A percentile compares a stretch with the other conserved stretches of the same genome.
phyloP scores from a whole-genome alignment of 2,888 invertebrate species.

The Thymelicus sylvestris region DNA sequence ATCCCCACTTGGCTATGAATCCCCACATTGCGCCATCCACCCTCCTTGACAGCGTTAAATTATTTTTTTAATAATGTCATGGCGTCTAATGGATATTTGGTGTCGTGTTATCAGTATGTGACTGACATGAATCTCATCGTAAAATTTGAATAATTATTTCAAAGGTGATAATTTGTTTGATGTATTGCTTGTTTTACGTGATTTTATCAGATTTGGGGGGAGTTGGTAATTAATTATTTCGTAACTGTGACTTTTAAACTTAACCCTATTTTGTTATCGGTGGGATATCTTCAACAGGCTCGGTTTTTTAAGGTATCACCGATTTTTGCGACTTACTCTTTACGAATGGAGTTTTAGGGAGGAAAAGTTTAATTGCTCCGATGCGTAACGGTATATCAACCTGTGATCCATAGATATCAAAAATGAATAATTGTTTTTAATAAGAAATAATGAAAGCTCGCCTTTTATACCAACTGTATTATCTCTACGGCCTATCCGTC shows the following conservation, averaged over 20 bases:
- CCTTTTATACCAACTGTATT: no score
- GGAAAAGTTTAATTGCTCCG: no score
- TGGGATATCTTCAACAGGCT: neutral
- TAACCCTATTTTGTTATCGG: neutral
- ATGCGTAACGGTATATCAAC: no score
- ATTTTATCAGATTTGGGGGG: constrained; percentile 9
- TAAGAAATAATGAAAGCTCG: no score
- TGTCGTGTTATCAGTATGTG: neutral
- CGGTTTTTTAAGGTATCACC: neutral
- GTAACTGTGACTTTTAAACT: neutral
- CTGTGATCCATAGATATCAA: no score
- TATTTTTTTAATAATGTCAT: constrained; percentile 2
- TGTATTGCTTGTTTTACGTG: neutral
- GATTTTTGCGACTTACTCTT: neutral
- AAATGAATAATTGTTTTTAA: no score
- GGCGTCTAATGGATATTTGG: neutral
- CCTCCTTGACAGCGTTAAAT: neutral
- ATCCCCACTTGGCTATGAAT: neutral
- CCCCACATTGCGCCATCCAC: no score
- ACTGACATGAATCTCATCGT: neutral
- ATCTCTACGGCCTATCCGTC: no score
- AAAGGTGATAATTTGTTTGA: constrained; percentile 1
- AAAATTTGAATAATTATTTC: neutral
- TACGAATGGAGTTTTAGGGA: no score
- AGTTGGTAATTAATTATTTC: constrained; percentile 2